Base-by-base conservation (phyloP, 2,113 vertebrate genomes). In the Cettia cetti region DNA sequence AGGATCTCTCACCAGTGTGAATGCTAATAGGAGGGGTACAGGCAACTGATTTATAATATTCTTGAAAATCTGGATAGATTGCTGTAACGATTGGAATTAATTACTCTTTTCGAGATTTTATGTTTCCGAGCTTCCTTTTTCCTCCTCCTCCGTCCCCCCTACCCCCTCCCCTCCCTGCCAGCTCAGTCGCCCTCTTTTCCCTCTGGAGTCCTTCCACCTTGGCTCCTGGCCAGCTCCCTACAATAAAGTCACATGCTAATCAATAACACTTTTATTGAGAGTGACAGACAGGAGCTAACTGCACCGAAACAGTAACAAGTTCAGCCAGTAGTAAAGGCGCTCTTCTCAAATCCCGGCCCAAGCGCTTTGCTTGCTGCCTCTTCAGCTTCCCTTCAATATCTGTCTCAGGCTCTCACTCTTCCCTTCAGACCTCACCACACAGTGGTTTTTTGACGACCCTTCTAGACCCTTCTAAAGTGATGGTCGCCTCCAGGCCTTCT, bases 231-330 rank as follows among this genome's bases (percentile, higher is more conserved):
- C 96, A 97, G 90, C 81, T 94, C 92, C 70, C 83, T 59, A 94
- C 97, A 97, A 96, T 95, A 95, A 97, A 97, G 94, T 95, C 91
- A 90, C 96, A 97, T 97, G 95, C 94, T 96, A 96, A 97, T 97
- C 97, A 97, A 97, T 97, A 97, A 95, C 81, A 84, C 92, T 97
- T 97, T 97, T 95, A 97, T 95, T 94, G 95, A 95, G 95, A 95
- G 87, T 95, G 96, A 97, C 96, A 97, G 96, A 92, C 92, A 94
- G 76, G 88, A 95, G 94, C 94, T 96, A 97, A 96, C 90, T 95
- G 91, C 94, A 94, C 86, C 6, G 92, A 89, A 96, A 95, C 93
- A 92, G 92, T 90, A 94, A 96, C 92, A 90, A 88, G 76, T 87
- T 91, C 20, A 33, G 84, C 88, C 94, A 89, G 86, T 79, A 86